Evolutionary conservation across 2,888 invertebrate genomes (phyloP), one percentile per base, ranked within the genome.

Genomic region (Pycnomerus fuliginosus): DNA sequence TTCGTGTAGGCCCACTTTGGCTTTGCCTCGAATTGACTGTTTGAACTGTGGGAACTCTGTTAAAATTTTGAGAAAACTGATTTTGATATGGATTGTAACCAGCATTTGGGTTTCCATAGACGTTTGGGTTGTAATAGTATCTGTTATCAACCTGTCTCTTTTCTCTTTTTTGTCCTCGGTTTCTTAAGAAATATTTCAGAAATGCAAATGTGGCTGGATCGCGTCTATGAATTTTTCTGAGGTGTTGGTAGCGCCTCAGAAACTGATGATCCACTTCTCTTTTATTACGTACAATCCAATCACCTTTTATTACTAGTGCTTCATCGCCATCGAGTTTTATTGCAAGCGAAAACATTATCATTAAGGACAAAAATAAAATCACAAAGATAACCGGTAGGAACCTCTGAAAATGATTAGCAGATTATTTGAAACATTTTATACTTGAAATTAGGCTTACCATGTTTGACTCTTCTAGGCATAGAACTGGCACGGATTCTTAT

Each of bases 141-240:
- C 15, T 20, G 22, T 16, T 20, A 16, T 34, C 15, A 3, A 41
- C 25, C 28, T 41, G 41, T 27, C 41, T 41, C 11, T 27, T 33
- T 3, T 41, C 34, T 11, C 41, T 27, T 15, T 13, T 27, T 22
- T 41, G 41, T 16, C 33, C 41, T 11, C 34, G 16, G n/a, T 41
- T 41, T 22, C 34, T 33, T 11, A 41, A 16, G 11, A 41, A 41
- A 22, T 41, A 41, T 28, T 41, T 41, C 5, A 41, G 14, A 25
- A 34, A 41, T 22, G 23, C 14, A 20, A 33, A 34, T 27, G 41
- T 34, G 2, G 34, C 14, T 7, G 41, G 41, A 28, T 41, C 34
- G 16, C 28, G n/a, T 14, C 28, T 5, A n/a, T 34, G 34, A 2
- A 5, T 22, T 2, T 15, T 8, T 20, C 28, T 41, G 10, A 41